phyloP scores from a whole-genome alignment of 1,140 invertebrate genomes.

The Thaumatotibia leucotreta region DNA sequence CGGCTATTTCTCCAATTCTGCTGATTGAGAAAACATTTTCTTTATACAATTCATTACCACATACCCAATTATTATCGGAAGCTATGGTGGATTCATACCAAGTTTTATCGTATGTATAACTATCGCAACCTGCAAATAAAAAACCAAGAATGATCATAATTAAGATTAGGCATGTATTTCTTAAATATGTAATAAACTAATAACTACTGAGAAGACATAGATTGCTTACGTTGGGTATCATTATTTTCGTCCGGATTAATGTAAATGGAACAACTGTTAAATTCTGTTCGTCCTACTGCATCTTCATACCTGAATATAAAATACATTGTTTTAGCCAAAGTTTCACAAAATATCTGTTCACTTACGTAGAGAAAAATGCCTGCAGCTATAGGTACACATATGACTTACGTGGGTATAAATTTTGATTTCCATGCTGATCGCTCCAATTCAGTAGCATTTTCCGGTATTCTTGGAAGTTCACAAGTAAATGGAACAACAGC shows the following conservation, averaged over 20 bases:
- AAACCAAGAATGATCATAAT: not conserved
- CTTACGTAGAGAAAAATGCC: slow-evolving; percentile 10
- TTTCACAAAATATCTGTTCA: not conserved
- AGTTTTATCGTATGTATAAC: slow-evolving; percentile 52
- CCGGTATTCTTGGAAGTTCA: slow-evolving; percentile 36
- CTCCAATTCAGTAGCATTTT: slow-evolving; percentile 39
- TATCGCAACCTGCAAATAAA: slow-evolving; percentile 44
- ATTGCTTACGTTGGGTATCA: slow-evolving; percentile 34
- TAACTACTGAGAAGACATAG: not conserved
- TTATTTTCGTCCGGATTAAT: slow-evolving; percentile 32
- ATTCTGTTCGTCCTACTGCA: slow-evolving; percentile 18
- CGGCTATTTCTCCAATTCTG: slow-evolving; percentile 52
- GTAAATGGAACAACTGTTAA: slow-evolving; percentile 37
- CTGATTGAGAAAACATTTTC: slow-evolving; percentile 54
- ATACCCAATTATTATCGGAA: slow-evolving; percentile 62
- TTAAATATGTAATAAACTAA: not conserved
- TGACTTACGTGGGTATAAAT: slow-evolving; percentile 49
- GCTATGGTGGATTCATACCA: slow-evolving; percentile 58
- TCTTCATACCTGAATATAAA: slow-evolving; percentile 21
- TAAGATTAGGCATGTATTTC: not conserved
- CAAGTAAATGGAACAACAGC: slow-evolving; percentile 46
- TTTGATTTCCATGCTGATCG: slow-evolving; percentile 48
- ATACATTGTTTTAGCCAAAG: not conserved
- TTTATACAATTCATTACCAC: slow-evolving; percentile 50
- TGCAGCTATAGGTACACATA: no score